Conservation (phyloP, 30 jellyfish, hydroid and myxozoan species). For the Aurelia sp. region DNA sequence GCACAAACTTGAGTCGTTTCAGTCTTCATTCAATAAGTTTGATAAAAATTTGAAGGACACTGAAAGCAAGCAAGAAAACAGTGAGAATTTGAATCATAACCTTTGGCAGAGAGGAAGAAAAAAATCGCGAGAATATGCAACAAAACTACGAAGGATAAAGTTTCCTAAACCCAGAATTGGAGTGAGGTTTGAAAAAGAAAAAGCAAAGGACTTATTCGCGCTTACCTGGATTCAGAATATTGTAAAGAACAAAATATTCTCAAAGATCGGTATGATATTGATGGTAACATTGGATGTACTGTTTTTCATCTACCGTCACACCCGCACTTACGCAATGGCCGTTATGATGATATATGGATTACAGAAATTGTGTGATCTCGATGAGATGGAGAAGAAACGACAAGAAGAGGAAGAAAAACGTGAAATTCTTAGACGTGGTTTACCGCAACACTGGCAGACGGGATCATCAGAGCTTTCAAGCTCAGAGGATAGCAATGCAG, state of each 20-base stretch:
- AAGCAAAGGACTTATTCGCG: slow-evolving; percentile 30
- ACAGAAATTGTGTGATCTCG: slow-evolving; percentile 58
- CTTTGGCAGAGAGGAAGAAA: not conserved
- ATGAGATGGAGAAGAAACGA: slow-evolving; percentile 31
- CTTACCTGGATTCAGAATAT: slow-evolving; percentile 48
- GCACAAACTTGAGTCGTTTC: slow-evolving; percentile 1
- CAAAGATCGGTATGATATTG: slow-evolving; percentile 24
- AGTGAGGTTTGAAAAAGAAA: slow-evolving; percentile 29
- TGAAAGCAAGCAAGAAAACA: slow-evolving; percentile 23
- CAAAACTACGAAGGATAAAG: not conserved
- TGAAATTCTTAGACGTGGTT: not conserved
- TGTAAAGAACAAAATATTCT: slow-evolving; percentile 20
- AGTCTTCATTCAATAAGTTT: not conserved
- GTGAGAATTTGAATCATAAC: slow-evolving; percentile 19
- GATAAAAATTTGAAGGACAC: not conserved
- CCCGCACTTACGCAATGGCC: slow-evolving; percentile 76
- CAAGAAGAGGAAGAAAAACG: slow-evolving; percentile 33
- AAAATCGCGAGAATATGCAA: not conserved
- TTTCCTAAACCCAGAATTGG: slow-evolving; percentile 18
- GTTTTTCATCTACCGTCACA: slow-evolving; percentile 73
- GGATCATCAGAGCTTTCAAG: not conserved
- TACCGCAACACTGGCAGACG: not conserved
- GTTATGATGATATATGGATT: slow-evolving; percentile 64
- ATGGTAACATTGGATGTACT: slow-evolving; percentile 44
- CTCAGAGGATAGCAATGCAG: not conserved